Base-by-base conservation (phyloP, 2,888 invertebrate species). In the Deilephila porcellus region DNA sequence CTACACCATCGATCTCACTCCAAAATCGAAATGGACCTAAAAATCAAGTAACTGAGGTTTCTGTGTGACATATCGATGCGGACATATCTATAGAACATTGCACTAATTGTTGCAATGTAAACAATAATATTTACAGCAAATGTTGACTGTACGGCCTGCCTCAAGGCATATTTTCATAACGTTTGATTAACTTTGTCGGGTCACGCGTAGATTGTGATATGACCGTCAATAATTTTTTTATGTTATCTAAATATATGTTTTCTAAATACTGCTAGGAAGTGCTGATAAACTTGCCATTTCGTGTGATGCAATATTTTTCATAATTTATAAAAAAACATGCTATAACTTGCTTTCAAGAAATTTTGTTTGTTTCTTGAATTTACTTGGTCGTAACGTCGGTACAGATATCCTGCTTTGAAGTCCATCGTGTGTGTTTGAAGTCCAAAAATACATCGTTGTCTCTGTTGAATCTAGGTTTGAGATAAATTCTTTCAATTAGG, bases 221-320 rank as follows among this genome's bases (percentile, higher is more conserved):
- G 64, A 11, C 64, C 37, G 45, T 64, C 45, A 64, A 45, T 64
- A 45, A 37, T 64, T 64, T 14, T n/a, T n/a, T n/a, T 32, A 60
- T 63, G 64, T 64, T 64, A 45, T 64, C 64, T 37, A 64, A 64
- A 64, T 64, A 64, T 32, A 60, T 63, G 64, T 64, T 64, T 64
- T 64, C 64, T 37, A 64, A 64, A 64, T 64, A 64, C 4, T 8
- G 20, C n/a, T 64, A 64, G n/a, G 64, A 11, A 64, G 64, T 45
- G 20, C 4, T 45, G 64, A 45, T 64, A 64, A 14, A 45, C 45
- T 11, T 45, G 14, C 45, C 45, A 45, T 45, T 45, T 45, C 45
- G 45, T 20, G 37, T n/a, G 3, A 64, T 32, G 63, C 37, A 64
- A 34, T 17, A 19, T 17, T 63, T 4, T 34, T 17, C 11, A 17